These are phyloP conservation scores for Trisateles emortualis DNA, from an alignment of 2,888 invertebrate genomes.

Conservation along the genomic window DNA sequence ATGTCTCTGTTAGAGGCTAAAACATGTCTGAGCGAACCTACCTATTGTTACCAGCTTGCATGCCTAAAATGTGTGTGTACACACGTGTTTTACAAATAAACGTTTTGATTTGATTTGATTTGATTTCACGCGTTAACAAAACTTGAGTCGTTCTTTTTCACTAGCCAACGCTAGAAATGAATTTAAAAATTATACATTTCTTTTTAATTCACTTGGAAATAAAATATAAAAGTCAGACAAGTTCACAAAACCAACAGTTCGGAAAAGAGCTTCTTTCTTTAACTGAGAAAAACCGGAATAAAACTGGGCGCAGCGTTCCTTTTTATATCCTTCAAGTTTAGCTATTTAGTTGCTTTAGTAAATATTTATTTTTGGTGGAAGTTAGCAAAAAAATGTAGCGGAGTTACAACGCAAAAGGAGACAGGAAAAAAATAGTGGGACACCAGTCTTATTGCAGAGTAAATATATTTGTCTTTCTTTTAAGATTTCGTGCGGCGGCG, in stretches of 20 bases:
- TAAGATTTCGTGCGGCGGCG: background rate
- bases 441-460: conserved; percentile 23
- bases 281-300: conserved; percentile 33
- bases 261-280: conserved; percentile 43
- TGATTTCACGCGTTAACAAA: background rate
- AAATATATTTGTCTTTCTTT: conserved; percentile 3
- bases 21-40: no score
- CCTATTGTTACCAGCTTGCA: no score
- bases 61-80: no score
- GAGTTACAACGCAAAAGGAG: conserved; percentile 18
- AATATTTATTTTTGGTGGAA: conserved; percentile 40
- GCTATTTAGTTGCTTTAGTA: conserved; percentile 41
- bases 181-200: conserved; percentile 13
- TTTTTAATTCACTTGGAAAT: conserved; percentile 25
- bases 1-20: no score
- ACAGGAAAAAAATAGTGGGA: conserved; percentile 12
- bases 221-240: conserved; percentile 34
- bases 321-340: conserved; percentile 39
- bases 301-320: conserved; percentile 29
- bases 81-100: no score
- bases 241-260: conserved; percentile 33
- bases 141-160: background rate
- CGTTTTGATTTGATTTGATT: no score
- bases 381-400: conserved; percentile 33
- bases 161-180: background rate